Evolutionary conservation across 1,140 invertebrate genomes (phyloP), one percentile per base, ranked within the genome.

Genomic region (Diploscapter pachys): DNA sequence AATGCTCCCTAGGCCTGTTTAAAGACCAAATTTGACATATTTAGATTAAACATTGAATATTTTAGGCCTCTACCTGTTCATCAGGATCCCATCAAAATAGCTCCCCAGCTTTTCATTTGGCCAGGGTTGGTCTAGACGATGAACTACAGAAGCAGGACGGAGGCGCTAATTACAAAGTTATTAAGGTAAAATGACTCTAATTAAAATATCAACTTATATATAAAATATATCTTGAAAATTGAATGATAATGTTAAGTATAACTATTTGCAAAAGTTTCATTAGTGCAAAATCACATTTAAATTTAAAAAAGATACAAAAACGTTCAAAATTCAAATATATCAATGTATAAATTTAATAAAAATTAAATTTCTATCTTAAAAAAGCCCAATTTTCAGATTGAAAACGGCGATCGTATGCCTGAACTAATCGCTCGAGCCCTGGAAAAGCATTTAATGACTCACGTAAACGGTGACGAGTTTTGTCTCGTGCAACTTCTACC

Each of bases 401-500:
- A 79, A 57, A 84, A 84, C 56, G 83, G 84, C 11, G 83, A 84
- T 71, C 67, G 80, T 69, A 85, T 84, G 83, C 53, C 59, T 0
- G 76, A 62, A 49, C 52, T 84, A 5, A 74, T 84, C 11, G 82
- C 76, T 61, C 79, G 84, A 8, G 82, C 81, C 13, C 67, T 84
- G 9, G 83, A 84, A 66, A 84, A 84, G 66, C 83, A 84, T 70
- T 66, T 84, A 63, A 80, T 83, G 31, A 31, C 31, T 62, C 68
- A 72, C 31, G 64, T 63, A n/a, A 78, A 84, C 5, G 57, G 63
- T 4, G 61, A 55, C 13, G 56, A 75, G 51, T 85, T 77, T 63
- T 85, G 83, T 67, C 76, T 84, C 11, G 81, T 85, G 4, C 83
- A 84, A 78, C 71, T 84, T 3, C 65, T 84, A 13, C 84, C 83